These are phyloP conservation scores for Stramonita haemastoma DNA, from an alignment of 2,888 invertebrate species.

Conservation along the genomic window DNA sequence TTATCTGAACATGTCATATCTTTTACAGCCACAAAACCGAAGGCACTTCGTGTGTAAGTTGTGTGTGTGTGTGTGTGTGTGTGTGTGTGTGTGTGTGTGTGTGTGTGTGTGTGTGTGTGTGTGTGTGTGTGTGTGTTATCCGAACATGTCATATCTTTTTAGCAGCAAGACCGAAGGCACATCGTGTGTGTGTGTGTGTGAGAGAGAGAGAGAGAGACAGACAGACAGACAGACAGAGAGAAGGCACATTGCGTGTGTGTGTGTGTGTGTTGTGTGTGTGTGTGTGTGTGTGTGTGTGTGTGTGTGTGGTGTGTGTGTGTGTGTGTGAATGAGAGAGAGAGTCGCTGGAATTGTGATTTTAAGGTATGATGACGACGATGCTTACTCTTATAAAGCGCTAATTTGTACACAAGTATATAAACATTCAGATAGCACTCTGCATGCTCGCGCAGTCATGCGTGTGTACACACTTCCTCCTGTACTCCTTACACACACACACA, in stretches of 20 bases:
- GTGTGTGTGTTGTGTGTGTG: too few species aligned
- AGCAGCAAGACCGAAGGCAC: too few species aligned
- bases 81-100: too few species aligned
- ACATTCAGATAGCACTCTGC: neutral
- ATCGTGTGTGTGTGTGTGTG: neutral
- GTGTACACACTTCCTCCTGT: neutral
- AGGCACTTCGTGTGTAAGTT: too few species aligned
- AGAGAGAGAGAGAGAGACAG: neutral
- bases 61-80: too few species aligned
- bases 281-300: neutral
- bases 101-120: too few species aligned
- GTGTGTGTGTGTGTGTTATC: neutral
- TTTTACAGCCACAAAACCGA: too few species aligned
- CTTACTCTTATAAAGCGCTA: neutral
- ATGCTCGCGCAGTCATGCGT: neutral
- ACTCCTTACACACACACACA: neutral
- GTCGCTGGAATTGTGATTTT: neutral
- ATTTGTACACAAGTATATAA: too few species aligned
- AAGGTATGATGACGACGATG: neutral
- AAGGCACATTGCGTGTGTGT: too few species aligned
- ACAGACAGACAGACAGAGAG: too few species aligned
- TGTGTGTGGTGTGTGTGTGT: neutral
- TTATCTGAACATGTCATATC: too few species aligned
- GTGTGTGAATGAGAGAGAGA: neutral
- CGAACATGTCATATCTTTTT: too few species aligned